phyloP scores from a whole-genome alignment of 2,888 invertebrate genomes.

The Boloria euphrosyne region DNA sequence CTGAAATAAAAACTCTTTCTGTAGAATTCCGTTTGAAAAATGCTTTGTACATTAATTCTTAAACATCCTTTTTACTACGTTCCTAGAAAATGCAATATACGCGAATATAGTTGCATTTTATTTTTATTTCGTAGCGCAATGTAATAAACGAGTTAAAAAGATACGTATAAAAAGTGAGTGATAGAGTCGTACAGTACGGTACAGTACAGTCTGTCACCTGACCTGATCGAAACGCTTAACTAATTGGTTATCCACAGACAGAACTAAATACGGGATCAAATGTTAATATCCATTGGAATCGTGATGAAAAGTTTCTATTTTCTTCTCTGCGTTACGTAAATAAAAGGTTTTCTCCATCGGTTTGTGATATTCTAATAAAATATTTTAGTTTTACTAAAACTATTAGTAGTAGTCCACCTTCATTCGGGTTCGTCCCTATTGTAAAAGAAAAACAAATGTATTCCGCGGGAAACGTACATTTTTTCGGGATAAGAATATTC shows the following conservation, averaged over 20 bases:
- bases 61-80: conserved; percentile 5
- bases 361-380: not conserved
- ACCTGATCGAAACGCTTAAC: conserved; percentile 71
- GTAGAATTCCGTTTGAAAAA: conserved; percentile 3
- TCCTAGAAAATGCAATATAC: conserved; percentile 13
- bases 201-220: conserved; percentile 66
- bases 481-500: no score
- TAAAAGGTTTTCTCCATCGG: conserved; percentile 29
- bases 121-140: conserved; percentile 1
- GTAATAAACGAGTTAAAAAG: conserved; percentile 10
- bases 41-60: conserved; percentile 7
- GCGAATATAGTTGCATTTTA: not conserved
- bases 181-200: conserved; percentile 43
- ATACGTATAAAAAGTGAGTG: conserved; percentile 23
- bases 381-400: no score
- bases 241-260: conserved; percentile 74
- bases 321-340: conserved; percentile 34
- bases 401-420: no score
- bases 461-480: no score
- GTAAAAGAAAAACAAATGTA: no score
- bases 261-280: conserved; percentile 61
- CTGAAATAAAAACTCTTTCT: not conserved
- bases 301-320: conserved; percentile 54
- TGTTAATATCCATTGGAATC: conserved; percentile 72
- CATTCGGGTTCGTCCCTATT: no score